Percentiles rank a stretch among this genome's conserved stretches.
Conservation (phyloP, 2,888 invertebrate species). For the Anagyrus pseudococci region DNA sequence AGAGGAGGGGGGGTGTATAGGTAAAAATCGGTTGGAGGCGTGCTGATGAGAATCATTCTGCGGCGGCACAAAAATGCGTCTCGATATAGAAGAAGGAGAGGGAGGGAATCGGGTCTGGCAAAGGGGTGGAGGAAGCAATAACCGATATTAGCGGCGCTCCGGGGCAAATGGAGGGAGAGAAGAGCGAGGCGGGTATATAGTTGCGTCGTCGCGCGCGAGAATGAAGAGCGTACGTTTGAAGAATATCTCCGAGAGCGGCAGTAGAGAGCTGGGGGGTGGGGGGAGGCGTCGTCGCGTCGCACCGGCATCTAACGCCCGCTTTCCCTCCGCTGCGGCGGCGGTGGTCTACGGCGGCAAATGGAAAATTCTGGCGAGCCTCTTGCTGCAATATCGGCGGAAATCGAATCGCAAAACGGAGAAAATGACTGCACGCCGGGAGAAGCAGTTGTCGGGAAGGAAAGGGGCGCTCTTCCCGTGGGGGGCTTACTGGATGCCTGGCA, state of each 20-base stretch:
- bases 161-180: background rate
- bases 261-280: conserved; percentile 18
- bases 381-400: conserved; percentile 58
- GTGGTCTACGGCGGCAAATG: conserved; percentile 46
- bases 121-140: too few relatives aligned
- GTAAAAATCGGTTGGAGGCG: too few relatives aligned
- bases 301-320: conserved; percentile 14
- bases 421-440: conserved; percentile 51
- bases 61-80: too few relatives aligned
- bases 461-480: background rate
- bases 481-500: background rate
- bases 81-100: too few relatives aligned
- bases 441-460: background rate
- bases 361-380: conserved; percentile 52
- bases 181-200: background rate
- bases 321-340: background rate
- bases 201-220: background rate
- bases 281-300: too few relatives aligned
- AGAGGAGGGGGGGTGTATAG: background rate
- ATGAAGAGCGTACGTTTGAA: conserved; percentile 23
- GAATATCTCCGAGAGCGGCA: conserved; percentile 22
- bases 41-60: too few relatives aligned
- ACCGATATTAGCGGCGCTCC: too few relatives aligned
- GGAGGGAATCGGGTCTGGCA: too few relatives aligned
- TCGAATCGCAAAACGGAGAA: conserved; percentile 59